Percentiles rank a stretch among this genome's conserved stretches.
These are phyloP conservation scores for Anoplophora glabripennis DNA, from an alignment of 1,140 invertebrate genomes.

Conservation along the genomic window DNA sequence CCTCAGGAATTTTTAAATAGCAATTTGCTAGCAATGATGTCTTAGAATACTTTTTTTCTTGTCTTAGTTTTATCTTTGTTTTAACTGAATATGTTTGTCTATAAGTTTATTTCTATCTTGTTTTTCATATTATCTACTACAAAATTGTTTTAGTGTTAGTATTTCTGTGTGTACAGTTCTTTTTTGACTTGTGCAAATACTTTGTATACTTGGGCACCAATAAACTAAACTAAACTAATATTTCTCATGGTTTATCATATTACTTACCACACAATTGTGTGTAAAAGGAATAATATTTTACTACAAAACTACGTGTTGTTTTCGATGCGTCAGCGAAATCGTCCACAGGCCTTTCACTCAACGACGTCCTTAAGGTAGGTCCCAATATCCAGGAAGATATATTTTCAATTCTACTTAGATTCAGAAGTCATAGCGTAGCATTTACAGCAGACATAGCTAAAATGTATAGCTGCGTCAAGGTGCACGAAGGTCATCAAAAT, in stretches of 20 bases:
- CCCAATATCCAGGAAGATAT: not conserved
- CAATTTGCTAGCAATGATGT: too few species aligned
- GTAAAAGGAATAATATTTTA: not conserved
- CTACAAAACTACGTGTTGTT: not conserved
- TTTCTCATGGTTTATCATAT: not conserved
- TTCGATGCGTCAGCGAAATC: constrained; percentile 6
- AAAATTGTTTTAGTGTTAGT: too few species aligned
- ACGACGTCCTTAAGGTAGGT: not conserved
- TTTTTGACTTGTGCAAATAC: too few species aligned
- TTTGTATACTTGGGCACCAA: too few species aligned
- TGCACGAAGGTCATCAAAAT: constrained; percentile 4
- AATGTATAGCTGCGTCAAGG: constrained; percentile 22
- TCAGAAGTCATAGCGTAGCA: constrained; percentile 12
- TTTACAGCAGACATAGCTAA: constrained; percentile 25
- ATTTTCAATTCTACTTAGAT: constrained; percentile 19
- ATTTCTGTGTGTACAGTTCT: too few species aligned
- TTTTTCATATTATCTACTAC: too few species aligned
- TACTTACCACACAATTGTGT: not conserved
- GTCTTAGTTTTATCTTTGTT: too few species aligned
- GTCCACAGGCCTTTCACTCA: not conserved
- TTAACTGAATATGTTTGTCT: too few species aligned
- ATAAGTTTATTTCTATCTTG: too few species aligned
- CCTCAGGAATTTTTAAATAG: too few species aligned
- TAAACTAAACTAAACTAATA: too few species aligned
- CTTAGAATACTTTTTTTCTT: too few species aligned